phyloP scores from a whole-genome alignment of 2,888 invertebrate species.

The Timema cristinae region DNA sequence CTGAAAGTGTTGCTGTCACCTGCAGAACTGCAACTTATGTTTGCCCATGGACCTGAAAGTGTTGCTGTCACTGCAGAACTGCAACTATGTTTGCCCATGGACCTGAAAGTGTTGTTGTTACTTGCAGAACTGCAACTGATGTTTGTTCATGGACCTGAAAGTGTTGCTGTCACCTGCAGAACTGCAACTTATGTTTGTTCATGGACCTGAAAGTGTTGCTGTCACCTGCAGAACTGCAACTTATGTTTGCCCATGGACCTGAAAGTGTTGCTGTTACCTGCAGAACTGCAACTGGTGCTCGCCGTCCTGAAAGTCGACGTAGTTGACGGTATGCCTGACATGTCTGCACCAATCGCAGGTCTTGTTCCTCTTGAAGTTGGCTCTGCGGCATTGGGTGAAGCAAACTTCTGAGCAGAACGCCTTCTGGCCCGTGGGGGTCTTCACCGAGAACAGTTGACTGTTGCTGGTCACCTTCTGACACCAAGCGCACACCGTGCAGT shows the following conservation, averaged over 20 bases:
- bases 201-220: too few relatives aligned
- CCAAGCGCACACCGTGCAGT: slow-evolving; percentile 58
- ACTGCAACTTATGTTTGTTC: too few relatives aligned
- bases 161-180: slow-evolving; percentile 42
- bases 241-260: too few relatives aligned
- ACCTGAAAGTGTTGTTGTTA: slow-evolving; percentile 23
- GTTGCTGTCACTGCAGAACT: too few relatives aligned
- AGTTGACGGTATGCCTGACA: slow-evolving; percentile 83
- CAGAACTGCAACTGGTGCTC: slow-evolving; percentile 84
- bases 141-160: slow-evolving; percentile 88
- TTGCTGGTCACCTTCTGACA: slow-evolving; percentile 55
- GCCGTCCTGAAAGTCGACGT: slow-evolving; percentile 88
- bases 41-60: too few relatives aligned
- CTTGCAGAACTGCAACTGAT: slow-evolving; percentile 77
- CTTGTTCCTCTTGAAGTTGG: slow-evolving; percentile 86
- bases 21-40: too few relatives aligned
- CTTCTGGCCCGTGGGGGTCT: slow-evolving; percentile 45
- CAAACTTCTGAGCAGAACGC: slow-evolving; percentile 83
- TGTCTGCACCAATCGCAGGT: slow-evolving; percentile 94
- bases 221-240: too few relatives aligned
- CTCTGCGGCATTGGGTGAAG: slow-evolving; percentile 83
- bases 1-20: too few relatives aligned
- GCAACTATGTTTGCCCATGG: too few relatives aligned
- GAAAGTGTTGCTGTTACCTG: slow-evolving; percentile 36
- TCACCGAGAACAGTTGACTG: slow-evolving; percentile 35